Evolutionary conservation across 1,140 invertebrate species (phyloP), one percentile per base, ranked within the genome.

Genomic region (Whitmania pigra): DNA sequence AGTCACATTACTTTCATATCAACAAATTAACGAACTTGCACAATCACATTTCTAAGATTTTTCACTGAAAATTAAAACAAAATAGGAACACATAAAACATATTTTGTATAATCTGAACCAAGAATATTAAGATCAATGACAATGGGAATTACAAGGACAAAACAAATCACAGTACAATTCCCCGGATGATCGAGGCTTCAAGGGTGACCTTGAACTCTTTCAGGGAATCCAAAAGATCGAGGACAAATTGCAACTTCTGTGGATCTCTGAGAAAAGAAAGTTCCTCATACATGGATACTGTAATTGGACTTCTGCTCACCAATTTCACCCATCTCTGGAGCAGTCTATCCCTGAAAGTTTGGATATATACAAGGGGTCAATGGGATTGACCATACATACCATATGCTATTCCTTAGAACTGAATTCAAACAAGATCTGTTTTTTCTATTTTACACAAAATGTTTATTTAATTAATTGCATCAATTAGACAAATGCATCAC

Each of bases 281-380:
- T 78, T 96, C 93, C 79, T 97, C 94, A 77, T 95, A 99, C 91
- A 97, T 93, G 77, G 94, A 91, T 5, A 84, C 80, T 0, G 93
- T 94, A 0, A 92, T 87, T 67, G 91, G 88, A 20, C 90, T 90
- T 74, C 88, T 84, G 5, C 92, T 88, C 87, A 97, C 89, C 40
- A 92, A 88, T 25, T 89, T 87, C 20, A 97, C 82, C 86, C 96
- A 91, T 73, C 89, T 86, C 78, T 94, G 90, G 71, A 98, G 84
- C 78, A 93, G 86, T 80, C 94, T 93, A 82, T 97, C 94, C 78
- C 94, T 96, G 83, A 74, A 84, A 74, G 20, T 25, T 57, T 57
- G 54, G 20, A n/a, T 57, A 25, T 57, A 3, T 9, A 25, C 54
- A 36, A 36, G 6, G 31, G 6, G 31, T 6, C 2, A 36, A 36